Conservation (phyloP, 2,888 invertebrate species). For the Sisyra terminalis region DNA sequence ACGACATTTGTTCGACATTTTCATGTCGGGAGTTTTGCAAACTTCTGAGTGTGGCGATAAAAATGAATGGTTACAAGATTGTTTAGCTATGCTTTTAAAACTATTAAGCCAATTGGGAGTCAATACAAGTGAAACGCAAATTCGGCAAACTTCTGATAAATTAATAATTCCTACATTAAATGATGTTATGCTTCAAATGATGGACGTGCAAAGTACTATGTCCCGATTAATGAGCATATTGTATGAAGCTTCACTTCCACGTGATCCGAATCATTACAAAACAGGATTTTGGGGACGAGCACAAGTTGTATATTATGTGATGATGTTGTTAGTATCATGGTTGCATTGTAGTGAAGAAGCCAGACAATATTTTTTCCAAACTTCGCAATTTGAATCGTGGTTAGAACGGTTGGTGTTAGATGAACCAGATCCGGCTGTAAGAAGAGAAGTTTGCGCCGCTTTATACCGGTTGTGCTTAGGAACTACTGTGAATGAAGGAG, state of each 20-base stretch:
- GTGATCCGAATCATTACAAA: constrained; percentile 71
- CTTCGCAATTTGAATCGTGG: constrained; percentile 61
- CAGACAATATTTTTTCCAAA: constrained; percentile 56
- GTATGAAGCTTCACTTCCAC: constrained; percentile 66
- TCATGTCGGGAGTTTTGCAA: constrained; percentile 72
- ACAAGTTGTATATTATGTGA: constrained; percentile 82
- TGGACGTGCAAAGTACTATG: constrained; percentile 71
- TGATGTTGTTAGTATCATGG: constrained; percentile 86
- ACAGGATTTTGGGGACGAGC: constrained; percentile 88
- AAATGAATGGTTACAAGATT: constrained; percentile 90
- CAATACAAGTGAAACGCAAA: constrained; percentile 28
- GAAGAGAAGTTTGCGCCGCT: constrained; percentile 83
- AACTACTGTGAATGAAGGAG: constrained; percentile 26
- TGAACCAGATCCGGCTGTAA: constrained; percentile 81
- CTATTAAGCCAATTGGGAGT: constrained; percentile 77
- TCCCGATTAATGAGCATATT: constrained; percentile 73
- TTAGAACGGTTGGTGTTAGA: constrained; percentile 72
- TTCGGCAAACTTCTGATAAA: constrained; percentile 37
- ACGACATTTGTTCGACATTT: constrained; percentile 76
- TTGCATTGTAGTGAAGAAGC: constrained; percentile 75
- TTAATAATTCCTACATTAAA: constrained; percentile 54
- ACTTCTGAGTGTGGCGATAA: constrained; percentile 50
- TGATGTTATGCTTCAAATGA: constrained; percentile 61
- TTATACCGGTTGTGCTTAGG: constrained; percentile 78
- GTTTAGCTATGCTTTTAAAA: constrained; percentile 72